These are phyloP conservation scores for Atethmia centrago DNA, from an alignment of 2,888 invertebrate species.

Conservation along the genomic window DNA sequence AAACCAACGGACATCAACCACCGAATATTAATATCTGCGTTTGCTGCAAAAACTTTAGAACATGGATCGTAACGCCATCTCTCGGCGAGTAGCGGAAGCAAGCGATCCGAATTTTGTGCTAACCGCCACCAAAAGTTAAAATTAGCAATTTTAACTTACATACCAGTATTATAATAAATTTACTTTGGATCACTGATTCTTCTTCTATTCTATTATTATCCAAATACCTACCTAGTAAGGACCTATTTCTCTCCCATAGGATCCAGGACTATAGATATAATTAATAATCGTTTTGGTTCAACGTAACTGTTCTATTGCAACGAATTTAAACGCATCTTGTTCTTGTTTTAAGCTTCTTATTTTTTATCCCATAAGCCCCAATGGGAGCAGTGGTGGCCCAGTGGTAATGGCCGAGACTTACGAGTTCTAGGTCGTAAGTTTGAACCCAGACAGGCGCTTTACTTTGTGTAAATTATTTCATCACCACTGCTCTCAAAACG, in stretches of 20 bases:
- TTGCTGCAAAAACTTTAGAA: conserved; percentile 7
- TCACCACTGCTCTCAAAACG: no score
- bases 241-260: background rate
- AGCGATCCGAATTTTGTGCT: accelerated
- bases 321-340: background rate
- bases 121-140: background rate
- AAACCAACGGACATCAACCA: accelerated
- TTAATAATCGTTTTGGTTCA: background rate
- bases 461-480: no score
- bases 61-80: conserved; percentile 73
- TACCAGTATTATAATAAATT: background rate
- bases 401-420: no score
- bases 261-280: no score
- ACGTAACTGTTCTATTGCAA: background rate
- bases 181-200: no score
- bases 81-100: conserved; percentile 70
- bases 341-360: background rate
- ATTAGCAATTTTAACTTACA: background rate
- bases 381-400: no score
- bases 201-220: no score
- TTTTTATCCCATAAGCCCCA: background rate
- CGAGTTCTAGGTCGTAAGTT: no score
- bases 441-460: no score
- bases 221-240: no score
- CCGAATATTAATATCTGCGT: no score